Percentiles rank a stretch among this genome's conserved stretches.
These are phyloP conservation scores for Ophion slaviceki DNA, from an alignment of 2,888 invertebrate species.

Conservation along the genomic window DNA sequence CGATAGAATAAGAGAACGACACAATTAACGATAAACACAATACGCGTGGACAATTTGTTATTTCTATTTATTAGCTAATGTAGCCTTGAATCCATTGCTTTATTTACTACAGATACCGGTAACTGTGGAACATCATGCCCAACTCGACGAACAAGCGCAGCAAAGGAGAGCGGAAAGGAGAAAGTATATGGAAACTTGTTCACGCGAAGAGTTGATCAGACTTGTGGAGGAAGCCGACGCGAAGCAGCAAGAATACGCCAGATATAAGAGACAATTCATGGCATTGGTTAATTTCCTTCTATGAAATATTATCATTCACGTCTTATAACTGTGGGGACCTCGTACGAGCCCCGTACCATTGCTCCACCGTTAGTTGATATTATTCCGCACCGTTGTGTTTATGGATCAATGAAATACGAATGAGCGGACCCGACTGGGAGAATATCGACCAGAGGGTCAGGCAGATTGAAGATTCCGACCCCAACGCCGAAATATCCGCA, in stretches of 20 bases:
- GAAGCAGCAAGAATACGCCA: background rate
- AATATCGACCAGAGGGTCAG: constrained; percentile 10
- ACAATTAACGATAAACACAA: too few species aligned
- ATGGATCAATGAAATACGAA: constrained; percentile 23
- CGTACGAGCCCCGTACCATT: too few species aligned
- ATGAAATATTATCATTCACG: too few species aligned
- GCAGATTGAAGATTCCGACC: too few species aligned
- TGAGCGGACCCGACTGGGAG: constrained; percentile 23
- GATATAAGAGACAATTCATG: background rate
- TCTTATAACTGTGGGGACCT: too few species aligned
- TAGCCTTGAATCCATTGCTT: too few species aligned
- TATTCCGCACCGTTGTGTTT: constrained; percentile 31
- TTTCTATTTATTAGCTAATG: too few species aligned
- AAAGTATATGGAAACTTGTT: constrained; percentile 20
- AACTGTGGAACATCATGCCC: too few species aligned
- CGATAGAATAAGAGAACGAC: background rate
- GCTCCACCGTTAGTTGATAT: background rate
- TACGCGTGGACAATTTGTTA: too few species aligned
- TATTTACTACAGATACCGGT: too few species aligned
- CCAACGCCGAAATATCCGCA: too few species aligned
- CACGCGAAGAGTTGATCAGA: constrained; percentile 18
- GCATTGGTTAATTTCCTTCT: constrained; percentile 16
- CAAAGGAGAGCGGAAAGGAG: background rate
- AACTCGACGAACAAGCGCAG: too few species aligned
- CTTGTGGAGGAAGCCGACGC: constrained; percentile 3